These are phyloP conservation scores for Potorous gilbertii DNA, from an alignment of 2,797 vertebrate genomes.

Conservation along the genomic window DNA sequence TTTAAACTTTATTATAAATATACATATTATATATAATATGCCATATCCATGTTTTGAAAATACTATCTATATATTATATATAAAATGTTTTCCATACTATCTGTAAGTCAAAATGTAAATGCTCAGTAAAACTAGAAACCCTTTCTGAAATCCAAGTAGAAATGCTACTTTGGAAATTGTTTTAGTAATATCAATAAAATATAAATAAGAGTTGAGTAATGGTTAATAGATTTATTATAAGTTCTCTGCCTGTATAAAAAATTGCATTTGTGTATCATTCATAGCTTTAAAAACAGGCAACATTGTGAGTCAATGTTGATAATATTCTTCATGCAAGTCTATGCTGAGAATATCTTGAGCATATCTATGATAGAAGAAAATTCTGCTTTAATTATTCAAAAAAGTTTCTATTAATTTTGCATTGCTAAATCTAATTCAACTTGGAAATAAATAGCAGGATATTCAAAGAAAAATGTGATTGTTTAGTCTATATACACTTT, in stretches of 20 bases:
- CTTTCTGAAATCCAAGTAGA: constrained; percentile 58
- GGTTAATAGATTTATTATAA: constrained; percentile 51
- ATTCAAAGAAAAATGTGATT: constrained; percentile 23
- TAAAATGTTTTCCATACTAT: neutral
- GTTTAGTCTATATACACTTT: neutral
- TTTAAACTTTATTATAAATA: neutral
- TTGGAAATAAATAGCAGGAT: constrained; percentile 12
- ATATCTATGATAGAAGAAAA: constrained; percentile 26
- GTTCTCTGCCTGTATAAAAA: constrained; percentile 47
- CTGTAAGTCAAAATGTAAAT: neutral
- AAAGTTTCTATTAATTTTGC: constrained; percentile 36
- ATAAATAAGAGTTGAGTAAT: constrained; percentile 52
- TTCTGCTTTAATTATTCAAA: constrained; percentile 33
- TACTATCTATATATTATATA: neutral
- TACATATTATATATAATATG: neutral
- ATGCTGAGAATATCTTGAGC: constrained; percentile 16
- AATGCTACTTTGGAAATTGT: constrained; percentile 61
- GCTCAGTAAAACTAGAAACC: neutral
- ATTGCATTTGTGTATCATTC: constrained; percentile 38
- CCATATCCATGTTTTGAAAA: neutral
- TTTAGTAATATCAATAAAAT: constrained; percentile 62
- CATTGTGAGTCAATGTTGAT: constrained; percentile 32
- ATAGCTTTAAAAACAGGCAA: constrained; percentile 53
- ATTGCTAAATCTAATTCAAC: constrained; percentile 43
- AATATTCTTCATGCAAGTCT: constrained; percentile 45